Base-by-base conservation (phyloP, 2,113 vertebrate genomes). In the Echinops telfairi region DNA sequence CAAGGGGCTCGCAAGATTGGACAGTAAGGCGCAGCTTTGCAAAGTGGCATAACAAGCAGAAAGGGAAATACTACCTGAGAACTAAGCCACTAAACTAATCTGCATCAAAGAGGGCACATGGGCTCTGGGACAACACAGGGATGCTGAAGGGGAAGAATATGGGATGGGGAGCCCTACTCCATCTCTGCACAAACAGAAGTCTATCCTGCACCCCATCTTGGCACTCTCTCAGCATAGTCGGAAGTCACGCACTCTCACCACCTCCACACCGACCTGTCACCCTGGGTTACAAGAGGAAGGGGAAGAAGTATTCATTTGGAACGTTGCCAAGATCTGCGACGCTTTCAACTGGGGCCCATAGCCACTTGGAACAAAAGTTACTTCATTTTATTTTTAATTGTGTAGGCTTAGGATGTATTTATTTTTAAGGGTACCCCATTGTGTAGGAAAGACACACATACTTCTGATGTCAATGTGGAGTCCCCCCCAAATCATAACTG, bases 391-490 rank as follows among this genome's bases (percentile, higher is more conserved):
- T 77, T 64, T 53, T 36, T 60, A 79, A 70, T 25, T 40, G 70
- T 58, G 38, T 88, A 82, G 75, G 31, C 66, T 90, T 79, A 27
- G 64, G 23, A 29, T 27, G 25, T 4, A 29, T 83, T 95, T 83
- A 66, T 85, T 84, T 94, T 75, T 62, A 91, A 91, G 92, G 47
- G 47, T 27, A 33, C 3, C 23, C 68, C 17, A 75, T 60, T 83
- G 20, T 53, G 16, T 62, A 58, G 2, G 53, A 88, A 90, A n/a
- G 75, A 88, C 20, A 80, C 31, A 77, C 91, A 38, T 33, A 79
- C 80, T 90, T 83, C 47, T 78, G 33, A 75, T 20, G 29, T 70
- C 75, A 71, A 90, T 68, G 43, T 62, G 31, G 10, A 79, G 86
- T 92, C 68, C 60, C 31, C 31, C 64, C 38, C 33, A 79, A 53